Percentiles rank a stretch among this genome's conserved stretches.
phyloP scores from a whole-genome alignment of 2,888 invertebrate species.

The Girardia tigrina region DNA sequence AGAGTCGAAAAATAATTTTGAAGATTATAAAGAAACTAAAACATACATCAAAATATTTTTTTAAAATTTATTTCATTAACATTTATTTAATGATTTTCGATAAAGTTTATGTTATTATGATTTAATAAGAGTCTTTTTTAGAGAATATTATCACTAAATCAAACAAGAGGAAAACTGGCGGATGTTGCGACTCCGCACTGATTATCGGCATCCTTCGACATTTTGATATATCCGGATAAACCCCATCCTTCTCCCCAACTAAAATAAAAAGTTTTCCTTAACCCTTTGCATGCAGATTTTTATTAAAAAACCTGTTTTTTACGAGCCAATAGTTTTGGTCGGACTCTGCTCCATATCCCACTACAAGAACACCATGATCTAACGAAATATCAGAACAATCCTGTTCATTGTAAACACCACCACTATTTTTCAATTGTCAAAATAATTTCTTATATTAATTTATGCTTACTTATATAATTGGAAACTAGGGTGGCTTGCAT shows the following conservation, averaged over 20 bases:
- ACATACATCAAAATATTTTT: too few relatives aligned
- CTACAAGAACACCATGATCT: background rate
- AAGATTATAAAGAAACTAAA: too few relatives aligned
- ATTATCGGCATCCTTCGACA: background rate
- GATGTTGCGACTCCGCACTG: background rate
- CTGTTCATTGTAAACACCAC: background rate
- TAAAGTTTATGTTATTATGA: too few relatives aligned
- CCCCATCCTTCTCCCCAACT: background rate
- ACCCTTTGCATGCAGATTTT: background rate
- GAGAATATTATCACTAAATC: too few relatives aligned
- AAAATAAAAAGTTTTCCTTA: background rate
- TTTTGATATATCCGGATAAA: background rate
- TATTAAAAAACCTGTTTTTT: background rate
- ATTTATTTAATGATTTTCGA: too few relatives aligned
- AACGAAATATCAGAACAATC: background rate
- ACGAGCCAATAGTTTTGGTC: background rate
- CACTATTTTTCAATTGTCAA: background rate
- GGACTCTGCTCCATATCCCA: background rate
- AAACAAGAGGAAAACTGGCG: background rate
- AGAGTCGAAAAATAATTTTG: too few relatives aligned
- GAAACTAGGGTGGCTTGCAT: too few relatives aligned
- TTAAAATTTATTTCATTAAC: too few relatives aligned
- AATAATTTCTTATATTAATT: too few relatives aligned
- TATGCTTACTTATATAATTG: too few relatives aligned
- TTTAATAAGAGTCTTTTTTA: too few relatives aligned